Evolutionary conservation across 2,797 vertebrate species (phyloP).

Genomic region (Eremophila alpestris): DNA sequence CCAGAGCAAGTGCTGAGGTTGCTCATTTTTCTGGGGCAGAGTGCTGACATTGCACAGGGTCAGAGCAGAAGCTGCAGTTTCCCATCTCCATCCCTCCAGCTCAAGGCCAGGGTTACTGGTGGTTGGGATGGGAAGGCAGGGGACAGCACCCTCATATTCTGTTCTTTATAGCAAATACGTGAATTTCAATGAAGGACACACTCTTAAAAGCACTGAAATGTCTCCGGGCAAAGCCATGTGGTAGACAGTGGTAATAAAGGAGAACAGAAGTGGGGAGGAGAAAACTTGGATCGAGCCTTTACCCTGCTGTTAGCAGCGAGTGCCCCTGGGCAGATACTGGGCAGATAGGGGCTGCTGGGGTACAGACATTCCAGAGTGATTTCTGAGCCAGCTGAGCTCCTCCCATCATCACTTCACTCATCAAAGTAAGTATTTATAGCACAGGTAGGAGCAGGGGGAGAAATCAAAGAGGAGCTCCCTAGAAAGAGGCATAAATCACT

Average conservation of each 20-base stretch:
- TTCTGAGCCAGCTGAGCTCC: constrained; percentile 18
- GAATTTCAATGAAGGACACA: background rate
- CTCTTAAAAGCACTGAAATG: background rate
- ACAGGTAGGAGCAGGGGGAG: constrained; percentile 41
- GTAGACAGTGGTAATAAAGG: background rate
- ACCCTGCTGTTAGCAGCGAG: background rate
- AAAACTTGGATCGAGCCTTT: background rate
- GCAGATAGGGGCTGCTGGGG: background rate
- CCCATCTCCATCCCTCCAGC: background rate
- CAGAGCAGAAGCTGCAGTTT: background rate
- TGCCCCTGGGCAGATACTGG: constrained; percentile 28
- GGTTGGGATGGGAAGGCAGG: background rate
- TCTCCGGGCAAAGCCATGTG: background rate
- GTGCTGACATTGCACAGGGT: constrained; percentile 7
- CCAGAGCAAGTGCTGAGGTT: constrained; percentile 62
- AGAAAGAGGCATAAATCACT: constrained; percentile 59
- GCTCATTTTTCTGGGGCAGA: constrained; percentile 20
- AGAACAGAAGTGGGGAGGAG: background rate
- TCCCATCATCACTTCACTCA: constrained; percentile 62
- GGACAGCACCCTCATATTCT: background rate
- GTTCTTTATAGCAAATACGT: background rate
- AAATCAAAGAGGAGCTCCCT: constrained; percentile 56
- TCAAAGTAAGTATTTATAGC: constrained; percentile 69
- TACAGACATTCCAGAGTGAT: constrained; percentile 27
- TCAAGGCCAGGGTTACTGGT: background rate